Evolutionary conservation across 2,113 vertebrate genomes (phyloP).

Genomic region (Chlorodrepanis virens): DNA sequence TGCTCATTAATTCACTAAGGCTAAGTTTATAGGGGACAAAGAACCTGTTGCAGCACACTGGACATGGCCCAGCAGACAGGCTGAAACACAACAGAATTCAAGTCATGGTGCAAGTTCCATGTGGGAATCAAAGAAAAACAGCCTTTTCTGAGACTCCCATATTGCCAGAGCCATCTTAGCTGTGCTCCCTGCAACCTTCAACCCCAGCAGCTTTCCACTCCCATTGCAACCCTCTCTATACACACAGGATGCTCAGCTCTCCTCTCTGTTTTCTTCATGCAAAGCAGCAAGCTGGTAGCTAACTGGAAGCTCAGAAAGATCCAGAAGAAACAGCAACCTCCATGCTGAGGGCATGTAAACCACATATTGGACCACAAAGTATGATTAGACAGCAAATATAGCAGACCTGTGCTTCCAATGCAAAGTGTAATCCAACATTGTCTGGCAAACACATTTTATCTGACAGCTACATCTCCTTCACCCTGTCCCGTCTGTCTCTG

Average conservation of each 20-base stretch:
- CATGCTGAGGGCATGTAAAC: accelerated
- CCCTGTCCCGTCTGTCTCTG: neutral
- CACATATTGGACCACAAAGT: accelerated
- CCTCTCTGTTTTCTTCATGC: neutral
- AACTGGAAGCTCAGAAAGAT: neutral
- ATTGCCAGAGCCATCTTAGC: neutral
- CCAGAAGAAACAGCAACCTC: neutral
- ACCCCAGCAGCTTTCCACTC: neutral
- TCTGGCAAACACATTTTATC: neutral
- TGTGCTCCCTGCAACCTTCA: neutral
- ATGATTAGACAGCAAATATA: neutral
- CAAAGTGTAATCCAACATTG: neutral
- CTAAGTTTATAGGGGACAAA: neutral
- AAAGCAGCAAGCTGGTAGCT: neutral
- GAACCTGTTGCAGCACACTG: neutral
- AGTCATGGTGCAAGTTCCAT: accelerated
- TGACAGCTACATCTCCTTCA: neutral
- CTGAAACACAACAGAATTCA: neutral
- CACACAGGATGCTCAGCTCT: neutral
- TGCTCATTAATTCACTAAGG: neutral
- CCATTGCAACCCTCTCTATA: neutral
- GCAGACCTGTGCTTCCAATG: neutral
- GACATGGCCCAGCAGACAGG: neutral
- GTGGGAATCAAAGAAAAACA: neutral
- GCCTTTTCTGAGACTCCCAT: neutral